Evolutionary conservation across 1,140 invertebrate genomes (phyloP), one percentile per base, ranked within the genome.

Genomic region (Oryzaephilus surinamensis): DNA sequence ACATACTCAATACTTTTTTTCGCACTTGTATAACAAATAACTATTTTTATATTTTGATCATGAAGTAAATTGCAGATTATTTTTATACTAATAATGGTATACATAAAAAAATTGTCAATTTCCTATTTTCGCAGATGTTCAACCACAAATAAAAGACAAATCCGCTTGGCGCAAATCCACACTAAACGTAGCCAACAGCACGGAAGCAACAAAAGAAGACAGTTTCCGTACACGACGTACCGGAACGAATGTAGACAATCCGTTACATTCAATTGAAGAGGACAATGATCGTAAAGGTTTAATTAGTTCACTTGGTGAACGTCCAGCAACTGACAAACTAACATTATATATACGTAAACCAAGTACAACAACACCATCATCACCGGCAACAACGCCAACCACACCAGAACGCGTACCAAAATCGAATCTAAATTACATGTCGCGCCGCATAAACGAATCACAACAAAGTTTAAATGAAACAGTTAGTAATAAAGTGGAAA

Each of bases 161-260:
- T 79, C 79, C 24, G 69, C 77, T 16, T 84, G 82, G 70, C 69
- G 84, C 51, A 81, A 86, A 57, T 83, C 77, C 6, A 79, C 69
- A 49, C 55, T 80, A 1, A 81, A 77, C 60, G 70, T 77, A 32
- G 64, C 71, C 35, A 74, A 72, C 50, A 73, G 69, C 43, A 54
- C 67, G 18, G 79, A 83, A 55, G 73, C 76, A 37, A 57, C 55
- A 0, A 51, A 50, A 32, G 46, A 52, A 6, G 50, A 49, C 17
- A 45, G 45, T 7, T 26, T 29, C 11, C 18, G 42, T 7, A 33
- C 41, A 10, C 20, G 46, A 15, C 37, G 52, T 33, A n/a, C n/a
- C n/a, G n/a, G n/a, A 41, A 45, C 49, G 8, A 51, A 56, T 10
- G 41, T 48, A 4, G 45, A 45, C 14, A 15, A 14, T 5, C n/a